These are phyloP conservation scores for Probosciger aterrimus DNA, from an alignment of 2,113 vertebrate species.

Conservation along the genomic window DNA sequence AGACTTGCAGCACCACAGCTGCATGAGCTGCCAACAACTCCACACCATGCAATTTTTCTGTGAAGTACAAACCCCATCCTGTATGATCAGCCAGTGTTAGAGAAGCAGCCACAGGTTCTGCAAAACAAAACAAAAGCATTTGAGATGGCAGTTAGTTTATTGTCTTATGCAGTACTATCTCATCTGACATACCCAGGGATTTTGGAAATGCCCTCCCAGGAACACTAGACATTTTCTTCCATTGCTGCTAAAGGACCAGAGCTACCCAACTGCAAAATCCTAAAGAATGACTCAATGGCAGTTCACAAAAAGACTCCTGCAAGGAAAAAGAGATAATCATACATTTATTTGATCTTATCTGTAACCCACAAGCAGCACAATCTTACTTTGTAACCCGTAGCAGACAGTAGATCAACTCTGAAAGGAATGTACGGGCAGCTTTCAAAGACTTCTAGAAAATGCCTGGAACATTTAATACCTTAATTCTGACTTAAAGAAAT, in stretches of 20 bases:
- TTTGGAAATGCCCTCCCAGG: background rate
- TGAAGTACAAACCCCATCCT: background rate
- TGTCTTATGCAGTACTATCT: background rate
- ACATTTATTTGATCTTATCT: slow-evolving; percentile 20
- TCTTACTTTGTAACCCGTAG: slow-evolving; percentile 20
- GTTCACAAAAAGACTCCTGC: slow-evolving; percentile 39
- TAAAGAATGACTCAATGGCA: slow-evolving; percentile 26
- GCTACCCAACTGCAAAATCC: slow-evolving; percentile 19
- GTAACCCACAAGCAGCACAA: background rate
- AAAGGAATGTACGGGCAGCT: slow-evolving; percentile 59
- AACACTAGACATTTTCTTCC: background rate
- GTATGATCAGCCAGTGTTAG: background rate
- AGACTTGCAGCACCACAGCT: background rate
- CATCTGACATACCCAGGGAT: background rate
- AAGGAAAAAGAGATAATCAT: background rate
- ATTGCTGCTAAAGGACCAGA: slow-evolving; percentile 33
- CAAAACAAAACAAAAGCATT: background rate
- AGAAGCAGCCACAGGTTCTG: background rate
- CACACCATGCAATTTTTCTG: background rate
- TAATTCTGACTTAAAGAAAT: slow-evolving; percentile 61
- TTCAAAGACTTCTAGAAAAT: slow-evolving; percentile 45
- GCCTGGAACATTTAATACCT: slow-evolving; percentile 56
- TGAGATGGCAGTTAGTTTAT: background rate
- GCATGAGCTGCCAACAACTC: background rate
- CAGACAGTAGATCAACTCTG: slow-evolving; percentile 21